Evolutionary conservation across 2,888 invertebrate genomes (phyloP), one percentile per base, ranked within the genome.

Genomic region (Zygaena filipendulae): DNA sequence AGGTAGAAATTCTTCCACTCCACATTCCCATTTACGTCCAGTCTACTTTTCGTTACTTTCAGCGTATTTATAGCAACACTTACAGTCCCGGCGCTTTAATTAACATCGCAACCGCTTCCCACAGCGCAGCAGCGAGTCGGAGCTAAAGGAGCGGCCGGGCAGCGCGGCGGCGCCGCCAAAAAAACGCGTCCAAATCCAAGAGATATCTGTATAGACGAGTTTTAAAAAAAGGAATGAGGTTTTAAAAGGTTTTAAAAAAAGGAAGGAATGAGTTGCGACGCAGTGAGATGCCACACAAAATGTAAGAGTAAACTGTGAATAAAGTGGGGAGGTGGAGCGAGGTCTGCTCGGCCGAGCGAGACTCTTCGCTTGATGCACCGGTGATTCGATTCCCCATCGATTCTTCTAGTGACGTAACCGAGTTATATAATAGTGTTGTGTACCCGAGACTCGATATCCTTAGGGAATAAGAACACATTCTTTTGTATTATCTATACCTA

Each of bases 121-220:
- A 75, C 79, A 79, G 77, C 75, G 77, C 66, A 79, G 79, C 70
- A 70, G 72, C 72, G 79, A 71, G 59, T 58, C 64, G 52, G 77
- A 77, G 45, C 50, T 69, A 50, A 66, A 64, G 48, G 74, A 70
- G 69, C 60, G 71, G 40, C 60, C 63, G 40, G 43, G 33, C 40
- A 43, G 27, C 47, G 45, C 29, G 43, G 59, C 45, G 59, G 59
- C 49, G 58, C 85, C 87, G 13, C 80, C 87, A 43, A 90, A 90
- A 67, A 90, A 90, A 63, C 84, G 90, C 52, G 90, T 90, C 34
- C 90, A 90, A 68, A 90, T 90, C 46, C 89, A 90, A 66, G 90
- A 90, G 69, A 90, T 90, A 61, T 88, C 88, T 34, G 90, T 90
- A 59, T 90, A 87, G 85, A 82, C 43, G 60, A 63, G 31, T 64